Base-by-base conservation (phyloP, 2,113 vertebrate genomes). In the Acrocephalus kingi region DNA sequence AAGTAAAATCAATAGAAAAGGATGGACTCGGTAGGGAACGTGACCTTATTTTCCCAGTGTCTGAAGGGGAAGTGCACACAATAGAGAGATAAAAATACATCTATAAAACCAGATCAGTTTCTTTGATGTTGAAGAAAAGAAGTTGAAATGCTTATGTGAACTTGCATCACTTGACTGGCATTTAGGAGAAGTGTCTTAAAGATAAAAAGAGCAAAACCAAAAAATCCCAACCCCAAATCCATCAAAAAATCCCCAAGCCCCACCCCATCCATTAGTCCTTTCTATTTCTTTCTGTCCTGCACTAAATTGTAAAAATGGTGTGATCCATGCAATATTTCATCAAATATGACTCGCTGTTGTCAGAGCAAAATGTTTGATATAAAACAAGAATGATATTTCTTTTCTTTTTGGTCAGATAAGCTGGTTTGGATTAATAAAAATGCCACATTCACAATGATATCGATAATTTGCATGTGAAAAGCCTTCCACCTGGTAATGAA, bases 391-490 rank as follows among this genome's bases (percentile, higher is more conserved):
- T 69, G 62, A 73, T 71, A 56, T 25, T 95, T 72, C 48, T 33
- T 84, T 91, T 80, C 88, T 87, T 90, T 93, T 52, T 46, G 88
- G 89, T 78, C 19, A 37, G 84, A 83, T 66, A 58, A 78, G 85
- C 77, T 79, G 69, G 73, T 94, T 78, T 64, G 90, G 76, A 96
- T 96, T 88, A 94, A 93, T 97, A 90, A 96, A 95, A 96, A 89
- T 74, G 91, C 94, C 95, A 95, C 73, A 79, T 85, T 75, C 71
- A 96, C 96, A 94, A 94, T 92, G 84, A 80, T 97, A 97, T 96
- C 81, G 84, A 97, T 81, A 78, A 96, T 94, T 96, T 89, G 72
- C 93, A 95, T 94, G 77, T 94, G 84, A 97, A 97, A 96, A 95
- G 81, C 92, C 74, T 94, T 97, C 95, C 64, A 78, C 77, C 74